A percentile compares a stretch with the other conserved stretches of the same genome.
These are phyloP conservation scores for Ferdinandea cuprea DNA, from an alignment of 2,888 invertebrate genomes.

Conservation along the genomic window DNA sequence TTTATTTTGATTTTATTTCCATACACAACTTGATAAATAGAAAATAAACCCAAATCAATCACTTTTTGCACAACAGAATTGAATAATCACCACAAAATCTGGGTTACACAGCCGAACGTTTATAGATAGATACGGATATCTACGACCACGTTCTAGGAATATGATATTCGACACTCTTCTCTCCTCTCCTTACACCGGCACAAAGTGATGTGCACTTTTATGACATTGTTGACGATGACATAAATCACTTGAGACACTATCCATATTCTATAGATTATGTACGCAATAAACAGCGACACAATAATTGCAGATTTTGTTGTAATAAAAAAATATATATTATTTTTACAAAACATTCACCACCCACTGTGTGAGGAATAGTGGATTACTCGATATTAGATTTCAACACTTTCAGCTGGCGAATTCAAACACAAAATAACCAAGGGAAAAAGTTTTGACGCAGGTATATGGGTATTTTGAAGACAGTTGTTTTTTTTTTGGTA, in stretches of 20 bases:
- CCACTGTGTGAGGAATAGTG: constrained; percentile 17
- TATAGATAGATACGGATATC: constrained; percentile 7
- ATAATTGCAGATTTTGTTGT: constrained; percentile 13
- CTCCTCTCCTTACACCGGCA: constrained; percentile 27
- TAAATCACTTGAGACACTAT: constrained; percentile 23
- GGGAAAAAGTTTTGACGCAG: constrained; percentile 3
- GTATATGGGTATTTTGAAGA: not conserved
- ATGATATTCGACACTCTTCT: constrained; percentile 14
- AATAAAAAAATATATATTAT: constrained; percentile 28
- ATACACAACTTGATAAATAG: constrained; percentile 24
- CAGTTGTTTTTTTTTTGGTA: not conserved
- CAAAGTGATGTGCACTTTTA: constrained; percentile 20
- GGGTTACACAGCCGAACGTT: not conserved
- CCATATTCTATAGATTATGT: not conserved
- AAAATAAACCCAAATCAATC: not conserved
- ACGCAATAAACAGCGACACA: constrained; percentile 2
- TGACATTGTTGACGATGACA: constrained; percentile 2
- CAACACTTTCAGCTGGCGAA: constrained; percentile 25
- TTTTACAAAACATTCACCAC: constrained; percentile 15
- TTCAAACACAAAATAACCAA: constrained; percentile 22
- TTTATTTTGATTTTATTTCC: constrained; percentile 10
- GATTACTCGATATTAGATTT: not conserved
- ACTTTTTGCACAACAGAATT: not conserved
- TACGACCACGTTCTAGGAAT: too few species aligned
- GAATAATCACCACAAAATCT: not conserved